Percentiles rank a stretch among this genome's conserved stretches.
These are phyloP conservation scores for Nasonia oneida DNA, from an alignment of 2,888 invertebrate species.

Conservation along the genomic window DNA sequence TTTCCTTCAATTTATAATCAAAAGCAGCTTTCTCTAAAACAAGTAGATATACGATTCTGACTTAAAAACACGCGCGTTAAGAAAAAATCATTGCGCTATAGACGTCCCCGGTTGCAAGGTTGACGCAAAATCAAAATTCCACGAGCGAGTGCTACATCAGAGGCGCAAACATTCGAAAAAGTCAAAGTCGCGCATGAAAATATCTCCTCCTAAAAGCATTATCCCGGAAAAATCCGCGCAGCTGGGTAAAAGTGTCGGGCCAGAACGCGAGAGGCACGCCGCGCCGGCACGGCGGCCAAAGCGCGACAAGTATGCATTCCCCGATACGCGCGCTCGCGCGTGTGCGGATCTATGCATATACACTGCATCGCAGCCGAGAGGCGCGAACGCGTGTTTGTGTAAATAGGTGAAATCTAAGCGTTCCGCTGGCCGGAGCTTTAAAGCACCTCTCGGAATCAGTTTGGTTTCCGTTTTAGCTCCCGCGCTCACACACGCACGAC, in stretches of 20 bases:
- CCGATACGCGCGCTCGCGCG: background rate
- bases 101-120: no score
- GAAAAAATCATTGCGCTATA: no score
- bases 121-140: constrained; percentile 23
- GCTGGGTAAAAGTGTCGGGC: background rate
- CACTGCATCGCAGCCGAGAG: background rate
- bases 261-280: background rate
- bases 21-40: no score
- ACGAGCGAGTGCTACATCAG: background rate
- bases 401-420: constrained; percentile 59
- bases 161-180: constrained; percentile 29
- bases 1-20: no score
- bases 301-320: constrained; percentile 14
- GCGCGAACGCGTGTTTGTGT: constrained; percentile 4
- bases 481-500: background rate
- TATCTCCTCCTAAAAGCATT: constrained; percentile 43
- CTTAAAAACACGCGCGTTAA: no score
- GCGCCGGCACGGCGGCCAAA: constrained; percentile 22
- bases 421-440: constrained; percentile 47
- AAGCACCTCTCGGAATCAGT: constrained; percentile 57
- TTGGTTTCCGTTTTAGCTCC: constrained; percentile 56
- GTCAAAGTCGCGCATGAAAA: constrained; percentile 19
- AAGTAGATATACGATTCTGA: no score
- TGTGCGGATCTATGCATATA: background rate
- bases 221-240: constrained; percentile 53